phyloP scores from a whole-genome alignment of 2,888 invertebrate species.

The Gasteruption jaculator region DNA sequence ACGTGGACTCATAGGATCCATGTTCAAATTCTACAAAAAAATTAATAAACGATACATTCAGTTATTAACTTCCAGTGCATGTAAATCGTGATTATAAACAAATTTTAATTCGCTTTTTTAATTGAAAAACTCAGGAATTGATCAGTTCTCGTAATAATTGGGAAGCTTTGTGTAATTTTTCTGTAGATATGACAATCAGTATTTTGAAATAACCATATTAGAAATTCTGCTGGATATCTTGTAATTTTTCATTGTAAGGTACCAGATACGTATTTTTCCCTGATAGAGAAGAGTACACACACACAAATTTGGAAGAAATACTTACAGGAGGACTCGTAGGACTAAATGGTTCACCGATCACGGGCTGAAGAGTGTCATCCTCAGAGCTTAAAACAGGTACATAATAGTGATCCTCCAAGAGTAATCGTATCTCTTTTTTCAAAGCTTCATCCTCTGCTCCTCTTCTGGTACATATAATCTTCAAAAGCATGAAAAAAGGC shows the following conservation, averaged over 20 bases:
- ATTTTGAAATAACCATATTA: no score
- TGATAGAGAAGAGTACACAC: no score
- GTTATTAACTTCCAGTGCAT: not conserved
- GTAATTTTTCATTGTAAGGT: constrained; percentile 1
- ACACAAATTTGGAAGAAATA: no score
- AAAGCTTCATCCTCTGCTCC: constrained; percentile 51
- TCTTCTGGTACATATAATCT: constrained; percentile 74
- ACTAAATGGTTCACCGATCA: constrained; percentile 76
- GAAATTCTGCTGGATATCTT: not conserved
- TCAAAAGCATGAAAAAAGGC: constrained; percentile 33
- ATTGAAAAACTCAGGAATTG: no score
- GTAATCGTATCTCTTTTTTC: constrained; percentile 55
- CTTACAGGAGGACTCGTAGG: constrained; percentile 65
- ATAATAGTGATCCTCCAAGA: constrained; percentile 75
- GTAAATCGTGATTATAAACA: not conserved
- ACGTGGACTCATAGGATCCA: constrained; percentile 65
- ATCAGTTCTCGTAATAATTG: no score
- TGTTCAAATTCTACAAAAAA: constrained; percentile 57
- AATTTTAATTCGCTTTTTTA: not conserved
- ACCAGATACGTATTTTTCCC: no score
- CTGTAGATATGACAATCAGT: no score
- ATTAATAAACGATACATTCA: not conserved
- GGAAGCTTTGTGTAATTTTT: no score
- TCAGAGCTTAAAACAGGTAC: constrained; percentile 81
- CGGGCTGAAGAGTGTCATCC: constrained; percentile 71